These are phyloP conservation scores for Calliopum simillimum DNA, from an alignment of 2,888 invertebrate genomes.

Conservation along the genomic window DNA sequence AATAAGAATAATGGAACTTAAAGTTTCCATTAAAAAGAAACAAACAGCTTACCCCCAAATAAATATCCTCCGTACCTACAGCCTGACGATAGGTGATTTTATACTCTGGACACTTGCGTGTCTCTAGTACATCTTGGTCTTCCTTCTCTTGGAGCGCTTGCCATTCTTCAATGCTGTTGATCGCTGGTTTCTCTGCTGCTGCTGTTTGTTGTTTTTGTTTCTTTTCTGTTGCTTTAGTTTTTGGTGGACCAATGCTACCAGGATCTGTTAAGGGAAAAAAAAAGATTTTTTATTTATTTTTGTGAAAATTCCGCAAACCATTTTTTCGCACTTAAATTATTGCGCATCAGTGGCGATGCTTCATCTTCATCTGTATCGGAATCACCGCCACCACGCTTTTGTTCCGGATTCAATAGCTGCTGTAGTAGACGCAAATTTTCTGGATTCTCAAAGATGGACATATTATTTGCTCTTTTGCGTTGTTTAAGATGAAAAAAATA, in stretches of 20 bases:
- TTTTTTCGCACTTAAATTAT: conserved; percentile 51
- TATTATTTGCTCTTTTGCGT: conserved; percentile 37
- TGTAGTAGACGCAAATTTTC: conserved; percentile 57
- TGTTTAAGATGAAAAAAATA: background rate
- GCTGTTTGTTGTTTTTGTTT: conserved; percentile 9
- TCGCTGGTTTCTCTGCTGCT: conserved; percentile 42
- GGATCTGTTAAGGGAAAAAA: conserved; percentile 62
- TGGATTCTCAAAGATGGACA: conserved; percentile 63
- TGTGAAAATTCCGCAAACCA: background rate
- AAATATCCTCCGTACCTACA: conserved; percentile 87
- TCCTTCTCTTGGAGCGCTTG: conserved; percentile 69
- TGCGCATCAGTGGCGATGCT: conserved; percentile 41
- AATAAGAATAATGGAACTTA: conserved; percentile 32
- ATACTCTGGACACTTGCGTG: conserved; percentile 78
- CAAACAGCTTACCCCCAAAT: conserved; percentile 72
- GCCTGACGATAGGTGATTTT: conserved; percentile 87
- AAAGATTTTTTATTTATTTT: conserved; percentile 1
- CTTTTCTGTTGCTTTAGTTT: conserved; percentile 5
- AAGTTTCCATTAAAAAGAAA: background rate
- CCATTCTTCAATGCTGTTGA: conserved; percentile 62
- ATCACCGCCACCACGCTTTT: conserved; percentile 48
- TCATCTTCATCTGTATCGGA: conserved; percentile 56
- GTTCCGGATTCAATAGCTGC: conserved; percentile 56
- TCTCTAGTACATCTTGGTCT: conserved; percentile 71
- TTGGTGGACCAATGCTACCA: conserved; percentile 63